Conservation (phyloP, 1,140 invertebrate species). For the Drosophila seguyi region DNA sequence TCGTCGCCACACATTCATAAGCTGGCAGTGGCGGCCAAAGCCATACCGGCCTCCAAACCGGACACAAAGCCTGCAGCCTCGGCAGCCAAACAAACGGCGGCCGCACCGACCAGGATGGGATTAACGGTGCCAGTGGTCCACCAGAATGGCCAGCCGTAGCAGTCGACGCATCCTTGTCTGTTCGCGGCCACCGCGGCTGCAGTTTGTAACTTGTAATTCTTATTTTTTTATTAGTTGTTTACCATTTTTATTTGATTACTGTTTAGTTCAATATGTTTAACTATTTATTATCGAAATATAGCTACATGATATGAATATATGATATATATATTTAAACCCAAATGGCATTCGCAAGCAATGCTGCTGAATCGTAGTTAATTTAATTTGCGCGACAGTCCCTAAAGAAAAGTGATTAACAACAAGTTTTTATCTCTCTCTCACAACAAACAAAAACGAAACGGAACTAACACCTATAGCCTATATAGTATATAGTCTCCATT, state of each 20-base stretch:
- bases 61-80: slow-evolving; percentile 51
- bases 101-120: slow-evolving; percentile 28
- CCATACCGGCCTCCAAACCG: slow-evolving; percentile 74
- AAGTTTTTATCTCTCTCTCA: slow-evolving; percentile 65
- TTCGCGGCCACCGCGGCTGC: slow-evolving; percentile 30
- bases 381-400: slow-evolving; percentile 80
- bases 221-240: slow-evolving; percentile 78
- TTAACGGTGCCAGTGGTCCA: slow-evolving; percentile 24
- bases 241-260: slow-evolving; percentile 75
- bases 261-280: slow-evolving; percentile 83
- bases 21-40: slow-evolving; percentile 76
- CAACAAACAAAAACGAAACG: slow-evolving; percentile 20
- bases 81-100: slow-evolving; percentile 20
- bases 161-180: slow-evolving; percentile 9
- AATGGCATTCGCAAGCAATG: slow-evolving; percentile 30
- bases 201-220: slow-evolving; percentile 53
- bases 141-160: slow-evolving; percentile 45
- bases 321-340: slow-evolving; percentile 47
- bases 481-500: slow-evolving; percentile 66
- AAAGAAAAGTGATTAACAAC: slow-evolving; percentile 74
- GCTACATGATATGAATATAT: slow-evolving; percentile 61
- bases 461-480: slow-evolving; percentile 72
- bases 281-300: slow-evolving; percentile 81
- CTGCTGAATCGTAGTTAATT: slow-evolving; percentile 70
- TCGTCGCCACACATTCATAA: slow-evolving; percentile 84